These are phyloP conservation scores for Tetramorium simillimum DNA, from an alignment of 1,140 invertebrate species.

Conservation along the genomic window DNA sequence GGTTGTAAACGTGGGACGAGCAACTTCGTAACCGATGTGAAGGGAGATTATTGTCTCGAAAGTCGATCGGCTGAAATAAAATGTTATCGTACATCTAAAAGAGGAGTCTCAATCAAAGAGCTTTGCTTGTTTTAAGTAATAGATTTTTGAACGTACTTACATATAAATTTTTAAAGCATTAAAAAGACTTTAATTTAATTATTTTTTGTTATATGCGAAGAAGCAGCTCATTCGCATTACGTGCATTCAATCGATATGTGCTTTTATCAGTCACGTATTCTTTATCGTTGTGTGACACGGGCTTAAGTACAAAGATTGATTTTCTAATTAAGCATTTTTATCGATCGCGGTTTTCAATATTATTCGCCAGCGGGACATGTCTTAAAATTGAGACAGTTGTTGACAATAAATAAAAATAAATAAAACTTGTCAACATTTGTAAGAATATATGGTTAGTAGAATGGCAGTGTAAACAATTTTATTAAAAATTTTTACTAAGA, in stretches of 20 bases:
- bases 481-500: not conserved
- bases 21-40: not conserved
- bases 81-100: not conserved
- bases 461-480: not conserved
- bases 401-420: not conserved
- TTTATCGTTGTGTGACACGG: constrained; percentile 39
- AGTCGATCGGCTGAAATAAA: not conserved
- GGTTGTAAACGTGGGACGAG: constrained; percentile 19
- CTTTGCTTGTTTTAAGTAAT: not conserved
- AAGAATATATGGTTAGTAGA: not conserved
- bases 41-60: constrained; percentile 21
- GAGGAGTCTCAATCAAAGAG: not conserved
- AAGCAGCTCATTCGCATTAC: not conserved
- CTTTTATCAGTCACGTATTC: constrained; percentile 49
- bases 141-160: not conserved
- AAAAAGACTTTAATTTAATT: not conserved
- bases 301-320: constrained; percentile 15
- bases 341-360: constrained; percentile 9
- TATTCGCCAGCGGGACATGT: not conserved
- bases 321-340: constrained; percentile 19
- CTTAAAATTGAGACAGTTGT: not conserved
- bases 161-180: not conserved
- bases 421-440: not conserved
- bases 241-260: not conserved
- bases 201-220: not conserved